Percentiles rank a stretch among this genome's conserved stretches.
Conservation (phyloP, 1,140 invertebrate species). For the Pogonomyrmex californicus region DNA sequence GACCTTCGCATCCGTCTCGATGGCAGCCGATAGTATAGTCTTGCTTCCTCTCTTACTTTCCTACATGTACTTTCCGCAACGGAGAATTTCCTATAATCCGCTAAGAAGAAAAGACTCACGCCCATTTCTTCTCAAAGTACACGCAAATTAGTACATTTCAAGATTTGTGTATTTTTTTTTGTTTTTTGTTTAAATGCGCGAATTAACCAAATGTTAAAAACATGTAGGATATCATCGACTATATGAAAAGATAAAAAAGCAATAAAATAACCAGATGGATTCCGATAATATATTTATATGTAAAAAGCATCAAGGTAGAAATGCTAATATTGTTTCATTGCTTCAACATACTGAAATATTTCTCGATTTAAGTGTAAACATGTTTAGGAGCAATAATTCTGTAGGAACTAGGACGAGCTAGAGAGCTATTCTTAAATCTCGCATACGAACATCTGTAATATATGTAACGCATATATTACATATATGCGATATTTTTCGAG, state of each 20-base stretch:
- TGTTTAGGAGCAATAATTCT: background rate
- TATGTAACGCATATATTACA: no score
- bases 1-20: slow-evolving; percentile 59
- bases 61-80: slow-evolving; percentile 87
- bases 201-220: background rate
- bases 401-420: no score
- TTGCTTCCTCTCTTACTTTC: slow-evolving; percentile 8
- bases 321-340: background rate
- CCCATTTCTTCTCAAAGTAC: background rate
- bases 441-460: no score
- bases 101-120: slow-evolving; percentile 32
- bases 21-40: background rate
- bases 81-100: slow-evolving; percentile 90
- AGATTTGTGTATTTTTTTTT: no score
- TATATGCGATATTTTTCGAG: no score
- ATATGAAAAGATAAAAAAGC: background rate
- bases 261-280: background rate
- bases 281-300: background rate
- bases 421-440: no score
- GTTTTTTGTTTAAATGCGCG: no score
- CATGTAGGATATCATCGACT: background rate
- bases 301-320: background rate
- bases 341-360: background rate
- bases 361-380: background rate
- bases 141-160: background rate